A percentile compares a stretch with the other conserved stretches of the same genome.
These are phyloP conservation scores for Irena cyanogastra DNA, from an alignment of 2,113 vertebrate genomes.

Conservation along the genomic window DNA sequence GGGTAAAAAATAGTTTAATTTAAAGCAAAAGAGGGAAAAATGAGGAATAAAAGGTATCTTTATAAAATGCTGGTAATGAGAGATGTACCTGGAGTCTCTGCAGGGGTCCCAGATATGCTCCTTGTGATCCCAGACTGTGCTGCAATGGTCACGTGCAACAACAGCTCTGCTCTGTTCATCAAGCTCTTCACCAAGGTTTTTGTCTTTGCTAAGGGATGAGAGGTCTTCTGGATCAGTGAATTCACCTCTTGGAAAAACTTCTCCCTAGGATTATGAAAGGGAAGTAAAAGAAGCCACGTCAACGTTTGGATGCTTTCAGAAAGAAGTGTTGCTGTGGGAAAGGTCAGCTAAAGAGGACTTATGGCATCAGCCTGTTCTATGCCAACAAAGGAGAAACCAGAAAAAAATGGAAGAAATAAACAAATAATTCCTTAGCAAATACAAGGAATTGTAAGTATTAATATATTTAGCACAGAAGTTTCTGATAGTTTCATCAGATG, in stretches of 20 bases:
- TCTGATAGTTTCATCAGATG: neutral
- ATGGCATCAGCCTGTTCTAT: neutral
- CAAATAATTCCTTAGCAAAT: neutral
- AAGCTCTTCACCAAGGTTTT: slow-evolving; percentile 91
- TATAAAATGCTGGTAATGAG: neutral
- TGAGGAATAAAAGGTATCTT: neutral
- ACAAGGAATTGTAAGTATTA: neutral
- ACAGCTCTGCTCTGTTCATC: slow-evolving; percentile 93
- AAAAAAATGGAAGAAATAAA: neutral
- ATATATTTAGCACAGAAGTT: neutral
- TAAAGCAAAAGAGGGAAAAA: neutral
- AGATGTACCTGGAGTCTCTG: slow-evolving; percentile 85
- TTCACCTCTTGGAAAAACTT: slow-evolving; percentile 96
- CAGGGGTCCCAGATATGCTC: slow-evolving; percentile 87
- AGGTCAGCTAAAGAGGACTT: neutral
- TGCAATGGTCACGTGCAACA: slow-evolving; percentile 93
- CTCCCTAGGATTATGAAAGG: slow-evolving; percentile 74
- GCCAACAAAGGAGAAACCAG: neutral
- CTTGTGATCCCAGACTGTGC: slow-evolving; percentile 87
- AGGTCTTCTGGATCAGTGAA: slow-evolving; percentile 79
- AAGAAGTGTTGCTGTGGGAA: neutral
- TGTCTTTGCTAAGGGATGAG: slow-evolving; percentile 85
- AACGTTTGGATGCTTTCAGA: neutral
- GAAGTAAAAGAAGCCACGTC: neutral
- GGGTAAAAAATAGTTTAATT: neutral